Evolutionary conservation across 2,888 invertebrate genomes (phyloP).

Genomic region (Prosopocoilus inquinatus): DNA sequence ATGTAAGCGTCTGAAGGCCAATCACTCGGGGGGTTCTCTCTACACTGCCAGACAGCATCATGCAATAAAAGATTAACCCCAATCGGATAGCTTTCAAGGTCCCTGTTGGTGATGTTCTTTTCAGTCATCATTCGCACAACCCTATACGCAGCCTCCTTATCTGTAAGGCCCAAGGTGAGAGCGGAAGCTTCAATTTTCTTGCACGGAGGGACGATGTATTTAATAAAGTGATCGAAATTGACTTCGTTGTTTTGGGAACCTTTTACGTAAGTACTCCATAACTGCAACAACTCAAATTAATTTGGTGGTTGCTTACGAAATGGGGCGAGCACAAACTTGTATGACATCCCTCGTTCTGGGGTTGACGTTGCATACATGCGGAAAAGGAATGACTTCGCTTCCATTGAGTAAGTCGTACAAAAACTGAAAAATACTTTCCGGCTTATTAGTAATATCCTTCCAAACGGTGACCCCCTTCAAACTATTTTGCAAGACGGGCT

Average conservation of each 20-base stretch:
- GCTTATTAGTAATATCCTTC: conserved; percentile 59
- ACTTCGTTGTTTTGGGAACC: conserved; percentile 23
- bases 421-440: conserved; percentile 72
- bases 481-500: conserved; percentile 58
- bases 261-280: conserved; percentile 35
- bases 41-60: conserved; percentile 68
- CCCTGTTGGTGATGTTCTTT: conserved; percentile 60
- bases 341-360: conserved; percentile 69
- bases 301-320: neutral
- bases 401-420: conserved; percentile 64
- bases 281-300: conserved; percentile 28
- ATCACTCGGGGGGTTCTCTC: conserved; percentile 68
- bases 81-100: conserved; percentile 69
- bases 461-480: conserved; percentile 62
- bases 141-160: conserved; percentile 27
- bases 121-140: conserved; percentile 58
- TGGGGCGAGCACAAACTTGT: conserved; percentile 56
- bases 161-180: too few species aligned
- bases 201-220: conserved; percentile 19
- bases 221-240: conserved; percentile 33
- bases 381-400: conserved; percentile 60
- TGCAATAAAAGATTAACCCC: conserved; percentile 68
- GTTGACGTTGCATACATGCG: conserved; percentile 73
- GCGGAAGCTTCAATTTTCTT: neutral
- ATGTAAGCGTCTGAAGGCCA: conserved; percentile 72